Percentiles rank a stretch among this genome's conserved stretches.
Conservation (phyloP, 2,888 invertebrate species). For the Silvanus unidentatus region DNA sequence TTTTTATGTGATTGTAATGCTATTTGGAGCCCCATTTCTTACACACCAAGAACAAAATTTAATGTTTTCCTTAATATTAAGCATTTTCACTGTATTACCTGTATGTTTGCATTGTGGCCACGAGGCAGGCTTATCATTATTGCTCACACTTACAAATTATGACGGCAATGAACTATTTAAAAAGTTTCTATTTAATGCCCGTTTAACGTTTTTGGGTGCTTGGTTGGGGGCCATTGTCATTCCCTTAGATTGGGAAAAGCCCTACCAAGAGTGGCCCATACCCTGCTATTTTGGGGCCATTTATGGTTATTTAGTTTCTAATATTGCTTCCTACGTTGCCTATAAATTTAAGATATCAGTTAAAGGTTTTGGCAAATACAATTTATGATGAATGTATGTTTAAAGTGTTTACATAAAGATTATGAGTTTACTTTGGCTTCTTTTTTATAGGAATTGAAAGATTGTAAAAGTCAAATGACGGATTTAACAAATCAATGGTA, state of each 20-base stretch:
- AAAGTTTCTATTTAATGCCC: slow-evolving; percentile 54
- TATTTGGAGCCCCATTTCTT: slow-evolving; percentile 64
- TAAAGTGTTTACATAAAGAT: background rate
- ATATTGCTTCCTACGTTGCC: slow-evolving; percentile 15
- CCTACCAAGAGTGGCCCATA: slow-evolving; percentile 81
- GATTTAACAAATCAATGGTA: slow-evolving; percentile 96
- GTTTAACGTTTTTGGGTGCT: slow-evolving; percentile 63
- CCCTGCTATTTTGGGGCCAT: slow-evolving; percentile 66
- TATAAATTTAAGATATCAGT: slow-evolving; percentile 2
- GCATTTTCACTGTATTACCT: slow-evolving; percentile 58
- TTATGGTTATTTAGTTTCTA: slow-evolving; percentile 50
- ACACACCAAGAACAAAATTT: slow-evolving; percentile 62
- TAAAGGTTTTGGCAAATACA: slow-evolving; percentile 9
- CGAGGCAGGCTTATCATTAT: slow-evolving; percentile 52
- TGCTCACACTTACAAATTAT: slow-evolving; percentile 50
- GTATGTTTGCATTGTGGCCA: slow-evolving; percentile 57
- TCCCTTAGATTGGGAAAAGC: slow-evolving; percentile 85
- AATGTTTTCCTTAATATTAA: slow-evolving; percentile 58
- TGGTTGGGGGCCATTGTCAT: slow-evolving; percentile 83
- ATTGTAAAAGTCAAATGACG: slow-evolving; percentile 95
- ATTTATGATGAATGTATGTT: slow-evolving; percentile 5
- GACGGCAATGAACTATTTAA: slow-evolving; percentile 51
- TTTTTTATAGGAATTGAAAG: slow-evolving; percentile 72
- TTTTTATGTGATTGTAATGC: slow-evolving; percentile 56
- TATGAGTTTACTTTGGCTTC: background rate